Evolutionary conservation across 2,888 invertebrate species (phyloP), one percentile per base, ranked within the genome.

Genomic region (Clanis bilineata): DNA sequence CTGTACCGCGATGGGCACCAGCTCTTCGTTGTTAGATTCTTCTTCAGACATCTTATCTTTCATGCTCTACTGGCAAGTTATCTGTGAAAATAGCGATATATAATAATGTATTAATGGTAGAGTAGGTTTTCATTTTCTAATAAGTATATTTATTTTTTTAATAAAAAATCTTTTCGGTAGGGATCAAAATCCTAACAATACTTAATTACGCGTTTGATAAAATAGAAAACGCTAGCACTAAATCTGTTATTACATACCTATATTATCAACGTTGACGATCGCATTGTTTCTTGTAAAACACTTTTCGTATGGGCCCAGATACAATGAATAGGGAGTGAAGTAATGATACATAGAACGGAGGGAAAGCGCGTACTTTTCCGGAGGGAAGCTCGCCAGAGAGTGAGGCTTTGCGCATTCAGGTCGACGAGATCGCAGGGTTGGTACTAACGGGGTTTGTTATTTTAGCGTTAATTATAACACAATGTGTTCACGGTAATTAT

Each of bases 1-100:
- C 90, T 99, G 99, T 63, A 99, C 97, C 1, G 99, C 97, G 66
- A 99, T 96, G 0, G 99, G 99, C 64, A 99, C 93, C 60, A 95
- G 94, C 77, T 96, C 95, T 76, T 97, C 97, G 68, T 94, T 94
- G 73, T 94, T 93, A 41, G 94, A 93, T 71, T 94, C 95, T 71
- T 96, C 96, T 76, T 91, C 92, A 0, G 75, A 61, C 62, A 77
- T 71, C 12, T 87, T 88, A 63, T 82, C 68, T 70, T 82, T 86
- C 79, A 81, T 80, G 59, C 38, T 2, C 10, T 5, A 36, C 7
- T 6, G 39, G 9, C 1, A 18, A 18, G 1, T 18, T 18, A 51
- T 1, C 51, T 28, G 44, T 51, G 3, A 10, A 18, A 15, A 51
- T 9, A 15, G 18, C 0, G 18, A 25, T 6, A 12, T 36, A n/a